Evolutionary conservation across 2,113 vertebrate species (phyloP), one percentile per base, ranked within the genome.

Genomic region (Pelusios castaneus): DNA sequence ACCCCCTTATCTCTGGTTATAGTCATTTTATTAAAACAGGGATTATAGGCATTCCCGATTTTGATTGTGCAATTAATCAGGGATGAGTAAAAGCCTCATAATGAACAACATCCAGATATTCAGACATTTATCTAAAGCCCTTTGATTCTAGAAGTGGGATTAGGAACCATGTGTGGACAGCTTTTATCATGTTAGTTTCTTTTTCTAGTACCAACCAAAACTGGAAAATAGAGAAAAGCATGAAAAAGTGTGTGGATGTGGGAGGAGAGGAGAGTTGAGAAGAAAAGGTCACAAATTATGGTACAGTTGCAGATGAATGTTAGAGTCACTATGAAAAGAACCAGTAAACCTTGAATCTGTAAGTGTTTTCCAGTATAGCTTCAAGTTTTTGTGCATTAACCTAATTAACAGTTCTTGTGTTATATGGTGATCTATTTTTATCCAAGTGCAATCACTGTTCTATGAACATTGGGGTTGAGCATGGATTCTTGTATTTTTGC

Each of bases 281-380:
- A 43, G 70, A 75, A 75, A 75, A 41, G 38, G 10, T 43, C 41
- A 41, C 10, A 43, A 25, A 38, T 43, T 75, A 43, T 75, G n/a
- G 41, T 8, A 43, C 38, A 75, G 41, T 41, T 75, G n/a, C n/a
- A 75, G 70, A 38, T 75, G 70, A 43, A 75, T 24, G 22, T 41
- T 75, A 43, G 38, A 27, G 24, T 27, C 41, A 75, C 24, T 43
- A 80, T 22, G 89, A 88, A 91, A 45, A 27, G 12, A 38, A 5
- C 0, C 9, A 29, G 11, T 38, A 84, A 93, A 60, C 1, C 1
- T 89, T 87, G 14, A 41, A 87, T 41, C 67, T 0, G 0, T 1
- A 45, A 31, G 1, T 43, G 21, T 5, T 10, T 73, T 93, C 31
- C 56, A 87, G 75, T 56, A 58, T 14, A 52, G 14, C 8, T 25